phyloP scores from a whole-genome alignment of 2,888 invertebrate species.

The Synergus itoensis region DNA sequence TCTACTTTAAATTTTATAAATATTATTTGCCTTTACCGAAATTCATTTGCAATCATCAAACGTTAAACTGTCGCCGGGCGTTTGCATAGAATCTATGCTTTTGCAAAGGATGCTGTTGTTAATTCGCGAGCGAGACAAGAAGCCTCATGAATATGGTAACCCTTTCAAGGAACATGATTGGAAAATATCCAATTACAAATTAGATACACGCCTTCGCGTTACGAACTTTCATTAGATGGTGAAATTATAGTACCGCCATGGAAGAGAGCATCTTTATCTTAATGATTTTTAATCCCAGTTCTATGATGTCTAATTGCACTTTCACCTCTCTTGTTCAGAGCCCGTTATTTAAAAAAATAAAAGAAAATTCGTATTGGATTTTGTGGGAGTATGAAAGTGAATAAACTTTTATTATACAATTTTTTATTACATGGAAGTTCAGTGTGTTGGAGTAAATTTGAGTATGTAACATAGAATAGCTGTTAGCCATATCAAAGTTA shows the following conservation, averaged over 20 bases:
- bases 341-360: too few species aligned
- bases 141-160: background rate
- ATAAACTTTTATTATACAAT: background rate
- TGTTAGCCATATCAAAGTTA: background rate
- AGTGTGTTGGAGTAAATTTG: background rate
- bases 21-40: background rate
- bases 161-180: background rate
- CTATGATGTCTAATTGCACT: background rate
- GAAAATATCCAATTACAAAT: background rate
- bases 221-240: slow-evolving; percentile 7
- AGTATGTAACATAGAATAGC: background rate
- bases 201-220: background rate
- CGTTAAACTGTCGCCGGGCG: background rate
- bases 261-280: background rate
- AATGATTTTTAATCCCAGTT: background rate
- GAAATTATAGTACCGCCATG: background rate
- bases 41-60: background rate
- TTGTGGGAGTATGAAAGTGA: background rate
- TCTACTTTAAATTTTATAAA: background rate
- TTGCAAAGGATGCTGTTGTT: background rate
- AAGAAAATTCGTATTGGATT: background rate
- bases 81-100: background rate
- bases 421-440: background rate
- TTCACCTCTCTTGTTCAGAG: background rate
- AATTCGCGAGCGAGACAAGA: background rate